phyloP scores from a whole-genome alignment of 2,797 vertebrate genomes.

The Sebastes itinus region DNA sequence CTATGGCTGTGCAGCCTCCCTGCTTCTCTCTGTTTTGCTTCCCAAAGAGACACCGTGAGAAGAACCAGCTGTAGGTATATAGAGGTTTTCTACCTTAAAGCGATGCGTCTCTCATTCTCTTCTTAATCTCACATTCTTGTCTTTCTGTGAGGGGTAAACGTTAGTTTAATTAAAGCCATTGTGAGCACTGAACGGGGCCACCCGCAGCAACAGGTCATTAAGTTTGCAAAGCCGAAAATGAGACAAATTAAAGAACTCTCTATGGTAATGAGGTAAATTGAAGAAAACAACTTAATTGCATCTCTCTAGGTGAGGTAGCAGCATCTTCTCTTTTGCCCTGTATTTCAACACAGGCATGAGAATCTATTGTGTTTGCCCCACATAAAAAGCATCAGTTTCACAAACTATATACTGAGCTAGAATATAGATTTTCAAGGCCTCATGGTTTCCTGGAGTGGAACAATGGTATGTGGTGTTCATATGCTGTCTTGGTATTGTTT shows the following conservation, averaged over 20 bases:
- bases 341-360: background rate
- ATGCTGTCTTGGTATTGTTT: constrained; percentile 18
- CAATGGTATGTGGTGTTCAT: constrained; percentile 20
- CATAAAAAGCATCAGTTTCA: constrained; percentile 11
- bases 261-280: constrained; percentile 22
- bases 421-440: constrained; percentile 18
- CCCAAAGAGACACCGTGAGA: constrained; percentile 40
- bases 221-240: constrained; percentile 51
- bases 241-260: constrained; percentile 41
- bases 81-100: background rate
- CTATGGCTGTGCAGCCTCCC: constrained; percentile 1
- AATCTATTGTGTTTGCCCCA: constrained; percentile 12
- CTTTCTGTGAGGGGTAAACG: constrained; percentile 24
- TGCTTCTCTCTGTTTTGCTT: constrained; percentile 16
- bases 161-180: constrained; percentile 40
- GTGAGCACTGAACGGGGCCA: constrained; percentile 35
- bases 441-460: constrained; percentile 27
- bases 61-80: constrained; percentile 22
- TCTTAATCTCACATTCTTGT: constrained; percentile 24
- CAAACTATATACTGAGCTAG: constrained; percentile 1
- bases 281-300: constrained; percentile 54
- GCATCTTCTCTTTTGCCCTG: background rate
- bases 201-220: constrained; percentile 44
- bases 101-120: background rate
- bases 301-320: constrained; percentile 1